phyloP scores from a whole-genome alignment of 2,113 vertebrate genomes.

The Siniperca chuatsi region DNA sequence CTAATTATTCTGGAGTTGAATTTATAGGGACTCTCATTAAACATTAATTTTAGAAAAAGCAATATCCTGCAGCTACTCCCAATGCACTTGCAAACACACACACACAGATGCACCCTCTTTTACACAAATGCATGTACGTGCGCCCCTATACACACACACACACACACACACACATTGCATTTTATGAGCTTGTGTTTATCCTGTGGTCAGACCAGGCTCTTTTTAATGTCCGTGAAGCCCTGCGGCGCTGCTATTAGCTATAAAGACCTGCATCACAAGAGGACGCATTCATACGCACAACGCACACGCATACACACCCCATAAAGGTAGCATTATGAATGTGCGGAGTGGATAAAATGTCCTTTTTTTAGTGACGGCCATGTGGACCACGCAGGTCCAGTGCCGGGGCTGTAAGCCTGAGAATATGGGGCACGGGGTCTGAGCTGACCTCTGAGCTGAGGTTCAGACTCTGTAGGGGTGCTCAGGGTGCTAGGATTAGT shows the following conservation, averaged over 20 bases:
- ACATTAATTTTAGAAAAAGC: conserved; percentile 56
- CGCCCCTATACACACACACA: conserved; percentile 51
- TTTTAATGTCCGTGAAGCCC: conserved; percentile 78
- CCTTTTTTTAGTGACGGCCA: conserved; percentile 48
- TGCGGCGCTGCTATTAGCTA: conserved; percentile 76
- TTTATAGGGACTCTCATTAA: conserved; percentile 51
- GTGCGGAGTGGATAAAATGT: conserved; percentile 55
- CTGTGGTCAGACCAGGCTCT: conserved; percentile 73
- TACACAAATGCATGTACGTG: conserved; percentile 52
- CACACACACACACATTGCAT: conserved; percentile 62
- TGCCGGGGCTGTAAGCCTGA: not conserved
- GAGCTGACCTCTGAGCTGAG: not conserved
- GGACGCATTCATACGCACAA: conserved; percentile 72
- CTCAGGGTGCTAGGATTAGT: not conserved
- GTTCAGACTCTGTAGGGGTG: conserved; percentile 16
- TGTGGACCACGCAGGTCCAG: conserved; percentile 35
- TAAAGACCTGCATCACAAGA: conserved; percentile 76
- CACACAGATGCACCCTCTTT: conserved; percentile 50
- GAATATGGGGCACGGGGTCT: conserved; percentile 32
- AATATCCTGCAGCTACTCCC: conserved; percentile 70
- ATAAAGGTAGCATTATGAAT: conserved; percentile 79
- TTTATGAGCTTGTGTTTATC: conserved; percentile 76
- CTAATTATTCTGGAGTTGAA: conserved; percentile 17
- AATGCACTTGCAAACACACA: conserved; percentile 38
- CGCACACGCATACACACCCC: conserved; percentile 50